A percentile compares a stretch with the other conserved stretches of the same genome.
These are phyloP conservation scores for Anaspis maculata DNA, from an alignment of 2,888 invertebrate species.

Conservation along the genomic window DNA sequence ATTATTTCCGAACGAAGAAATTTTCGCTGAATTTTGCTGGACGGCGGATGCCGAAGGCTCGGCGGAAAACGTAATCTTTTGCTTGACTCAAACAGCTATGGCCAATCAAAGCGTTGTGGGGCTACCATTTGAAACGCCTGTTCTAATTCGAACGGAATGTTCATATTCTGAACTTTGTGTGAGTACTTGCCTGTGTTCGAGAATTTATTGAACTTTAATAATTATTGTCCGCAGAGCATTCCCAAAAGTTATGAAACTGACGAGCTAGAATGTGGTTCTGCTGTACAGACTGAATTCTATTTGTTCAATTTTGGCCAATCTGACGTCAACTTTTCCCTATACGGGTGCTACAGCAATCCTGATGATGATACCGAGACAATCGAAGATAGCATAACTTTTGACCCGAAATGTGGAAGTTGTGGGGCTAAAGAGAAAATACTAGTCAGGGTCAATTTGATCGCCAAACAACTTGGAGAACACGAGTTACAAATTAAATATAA, in stretches of 20 bases:
- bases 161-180: slow-evolving; percentile 26
- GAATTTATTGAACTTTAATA: too few species aligned
- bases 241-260: slow-evolving; percentile 36
- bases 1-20: slow-evolving; percentile 21
- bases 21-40: slow-evolving; percentile 15
- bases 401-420: slow-evolving; percentile 24
- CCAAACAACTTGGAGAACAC: slow-evolving; percentile 29
- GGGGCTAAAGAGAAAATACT: slow-evolving; percentile 26
- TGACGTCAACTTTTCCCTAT: slow-evolving; percentile 34
- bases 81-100: slow-evolving; percentile 16
- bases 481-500: too few species aligned
- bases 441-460: slow-evolving; percentile 30
- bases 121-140: slow-evolving; percentile 14
- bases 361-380: too few species aligned
- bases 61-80: slow-evolving; percentile 10
- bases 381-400: too few species aligned
- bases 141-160: slow-evolving; percentile 15
- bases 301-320: slow-evolving; percentile 41
- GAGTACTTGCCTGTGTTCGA: too few species aligned
- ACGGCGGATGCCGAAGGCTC: slow-evolving; percentile 16
- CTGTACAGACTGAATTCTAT: slow-evolving; percentile 29
- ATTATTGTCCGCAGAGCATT: too few species aligned
- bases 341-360: slow-evolving; percentile 9
- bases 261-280: slow-evolving; percentile 26
- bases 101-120: slow-evolving; percentile 20